Evolutionary conservation across 2,888 invertebrate species (phyloP).

Genomic region (Drosophila meridionalis): DNA sequence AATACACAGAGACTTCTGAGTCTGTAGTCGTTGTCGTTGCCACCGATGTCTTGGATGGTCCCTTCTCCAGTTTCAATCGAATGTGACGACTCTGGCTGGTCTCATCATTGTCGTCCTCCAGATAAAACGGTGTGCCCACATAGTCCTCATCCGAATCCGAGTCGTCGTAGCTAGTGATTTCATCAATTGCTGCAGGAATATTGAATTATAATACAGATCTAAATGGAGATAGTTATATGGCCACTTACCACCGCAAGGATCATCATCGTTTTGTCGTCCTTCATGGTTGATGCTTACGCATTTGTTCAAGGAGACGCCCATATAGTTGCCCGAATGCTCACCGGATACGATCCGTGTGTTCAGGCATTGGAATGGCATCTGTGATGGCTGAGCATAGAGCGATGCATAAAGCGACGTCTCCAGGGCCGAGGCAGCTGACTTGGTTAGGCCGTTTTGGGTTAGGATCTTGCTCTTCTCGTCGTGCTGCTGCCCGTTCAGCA

Average conservation of each 20-base stretch:
- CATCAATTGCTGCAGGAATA: constrained; percentile 76
- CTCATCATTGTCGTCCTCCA: constrained; percentile 74
- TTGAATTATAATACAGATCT: neutral
- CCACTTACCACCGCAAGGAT: constrained; percentile 77
- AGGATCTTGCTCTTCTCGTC: constrained; percentile 80
- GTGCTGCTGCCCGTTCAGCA: constrained; percentile 79
- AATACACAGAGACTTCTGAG: constrained; percentile 65
- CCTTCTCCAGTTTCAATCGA: constrained; percentile 54
- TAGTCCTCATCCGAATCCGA: constrained; percentile 83
- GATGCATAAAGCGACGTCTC: constrained; percentile 82
- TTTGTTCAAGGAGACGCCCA: constrained; percentile 73
- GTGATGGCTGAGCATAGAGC: constrained; percentile 70
- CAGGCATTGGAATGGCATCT: constrained; percentile 39
- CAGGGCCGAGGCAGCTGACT: constrained; percentile 78
- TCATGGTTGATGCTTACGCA: constrained; percentile 33
- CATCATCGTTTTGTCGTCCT: constrained; percentile 70
- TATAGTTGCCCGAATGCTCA: constrained; percentile 58
- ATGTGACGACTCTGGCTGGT: constrained; percentile 77
- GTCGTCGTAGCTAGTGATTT: constrained; percentile 81
- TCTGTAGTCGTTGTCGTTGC: constrained; percentile 57
- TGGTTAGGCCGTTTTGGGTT: constrained; percentile 81
- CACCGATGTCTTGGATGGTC: constrained; percentile 55
- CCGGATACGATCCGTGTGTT: constrained; percentile 45
- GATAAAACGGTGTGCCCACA: constrained; percentile 79
- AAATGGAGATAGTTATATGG: neutral